Conservation (phyloP, 2,797 vertebrate species). For the Rhincodon typus region DNA sequence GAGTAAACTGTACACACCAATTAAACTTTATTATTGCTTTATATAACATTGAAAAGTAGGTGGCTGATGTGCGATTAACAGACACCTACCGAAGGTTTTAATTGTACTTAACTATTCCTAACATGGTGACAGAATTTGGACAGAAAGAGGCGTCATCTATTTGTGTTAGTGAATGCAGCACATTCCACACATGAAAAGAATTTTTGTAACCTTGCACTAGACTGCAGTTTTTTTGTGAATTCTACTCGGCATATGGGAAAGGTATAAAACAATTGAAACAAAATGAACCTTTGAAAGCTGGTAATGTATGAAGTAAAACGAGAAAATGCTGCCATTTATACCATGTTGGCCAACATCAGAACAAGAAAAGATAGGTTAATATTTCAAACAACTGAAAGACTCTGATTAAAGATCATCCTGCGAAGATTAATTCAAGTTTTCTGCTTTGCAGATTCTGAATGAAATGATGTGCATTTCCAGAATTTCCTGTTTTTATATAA, state of each 20-base stretch:
- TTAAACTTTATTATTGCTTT: slow-evolving; percentile 36
- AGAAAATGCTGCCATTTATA: background rate
- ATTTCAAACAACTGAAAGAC: background rate
- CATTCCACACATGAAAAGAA: slow-evolving; percentile 16
- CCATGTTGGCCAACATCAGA: background rate
- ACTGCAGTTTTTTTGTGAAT: slow-evolving; percentile 22
- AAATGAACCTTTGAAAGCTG: background rate
- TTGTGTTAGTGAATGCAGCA: slow-evolving; percentile 8
- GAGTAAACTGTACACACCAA: slow-evolving; percentile 32
- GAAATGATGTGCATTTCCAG: background rate
- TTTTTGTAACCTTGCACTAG: background rate
- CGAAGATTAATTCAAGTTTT: background rate
- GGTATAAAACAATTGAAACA: background rate
- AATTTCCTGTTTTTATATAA: background rate
- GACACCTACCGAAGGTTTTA: slow-evolving; percentile 12
- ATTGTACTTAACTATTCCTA: slow-evolving; percentile 28
- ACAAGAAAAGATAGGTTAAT: background rate
- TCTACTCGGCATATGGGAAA: background rate
- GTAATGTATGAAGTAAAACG: background rate
- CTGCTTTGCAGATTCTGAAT: background rate
- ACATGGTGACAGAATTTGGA: slow-evolving; percentile 28
- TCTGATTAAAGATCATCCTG: background rate
- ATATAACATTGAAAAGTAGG: slow-evolving; percentile 31
- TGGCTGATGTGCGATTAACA: slow-evolving; percentile 25
- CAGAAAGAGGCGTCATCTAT: slow-evolving; percentile 24